Base-by-base conservation (phyloP, 2,797 vertebrate genomes). In the Botia kubotai region DNA sequence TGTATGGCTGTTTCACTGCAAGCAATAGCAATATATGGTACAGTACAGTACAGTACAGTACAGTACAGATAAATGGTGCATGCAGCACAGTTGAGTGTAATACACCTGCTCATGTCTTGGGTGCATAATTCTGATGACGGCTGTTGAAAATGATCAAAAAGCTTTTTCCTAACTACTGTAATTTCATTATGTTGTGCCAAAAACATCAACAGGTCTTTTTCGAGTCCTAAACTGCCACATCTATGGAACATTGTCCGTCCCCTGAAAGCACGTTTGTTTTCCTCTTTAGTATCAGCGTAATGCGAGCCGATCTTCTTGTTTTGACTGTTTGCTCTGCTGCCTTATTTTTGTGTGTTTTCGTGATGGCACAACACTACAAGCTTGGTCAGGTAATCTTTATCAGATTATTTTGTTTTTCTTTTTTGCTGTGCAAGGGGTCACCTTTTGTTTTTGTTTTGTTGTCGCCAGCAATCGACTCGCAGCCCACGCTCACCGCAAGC, bases 361-460 rank as follows among this genome's bases (percentile, higher is more conserved):
- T 50, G 52, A 69, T 14, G 39, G 53, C 57, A 75, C 69, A 43
- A 55, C 16, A 11, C 23, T 46, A 46, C 29, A 17, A 52, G 17
- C 63, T 70, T 39, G 58, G 72, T 69, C 72, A 63, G 72, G 62
- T 79, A 3, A 69, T 83, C 73, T 73, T 82, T 55, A 78, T 82
- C 65, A 77, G 77, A 85, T 80, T 55, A 19, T 43, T 19, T 53
- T 33, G 33, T 33, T 33, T 33, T 3, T 33, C 33, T 33, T 33
- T 33, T 23, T 79, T 75, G 67, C 72, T 79, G 58, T 0, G 36
- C 55, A 78, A 55, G 58, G 57, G 72, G 55, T 74, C 70, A 81
- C 50, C 69, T 68, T 84, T 81, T 29, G 68, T 63, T 52, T 68
- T 33, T 72, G 43, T 52, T 60, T 12, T 73, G 66, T 46, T 21